Evolutionary conservation across 2,113 vertebrate species (phyloP), one percentile per base, ranked within the genome.

Genomic region (Maccullochella peelii): DNA sequence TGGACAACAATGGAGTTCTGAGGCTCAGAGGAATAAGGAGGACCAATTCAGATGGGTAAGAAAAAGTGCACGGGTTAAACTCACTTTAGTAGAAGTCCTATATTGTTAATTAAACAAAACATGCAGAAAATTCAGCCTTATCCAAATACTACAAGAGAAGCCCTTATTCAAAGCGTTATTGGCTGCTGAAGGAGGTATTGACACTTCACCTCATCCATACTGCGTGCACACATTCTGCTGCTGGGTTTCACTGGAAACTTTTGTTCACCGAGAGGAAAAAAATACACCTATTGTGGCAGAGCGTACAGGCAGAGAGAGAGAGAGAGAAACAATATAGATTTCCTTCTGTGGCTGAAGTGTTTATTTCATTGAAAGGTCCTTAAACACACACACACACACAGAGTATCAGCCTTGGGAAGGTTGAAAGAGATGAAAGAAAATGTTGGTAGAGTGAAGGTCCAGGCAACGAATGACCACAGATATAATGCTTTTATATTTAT

Each of bases 291-390:
- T 69, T 81, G 78, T 73, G 40, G 38, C 27, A 40, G 47, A 84
- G 55, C 36, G 20, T 11, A n/a, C 23, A 21, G 25, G 23, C 52
- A 59, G 30, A 78, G 78, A 36, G 38, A 59, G 30, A 78, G 78
- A 36, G 38, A 73, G 23, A 79, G 21, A 55, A 25, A 86, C 52
- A 63, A 76, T 59, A 86, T 84, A 63, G 79, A 84, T 85, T 72
- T 79, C 55, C 49, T 27, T 79, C 57, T 67, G 72, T 52, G 66
- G 78, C 88, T 90, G 79, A 70, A 85, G 88, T 89, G 88, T 91
- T 90, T 86, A 80, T 89, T 69, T 89, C 59, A 80, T 6, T 82
- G 62, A 89, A 78, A 66, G 70, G 63, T 49, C 23, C 52, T 6
- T 9, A 25, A 1, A 57, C 9, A 50, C 6, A 49, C 25, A 72